Evolutionary conservation across 2,113 vertebrate genomes (phyloP), one percentile per base, ranked within the genome.

Genomic region (Diphyllodes magnificus): DNA sequence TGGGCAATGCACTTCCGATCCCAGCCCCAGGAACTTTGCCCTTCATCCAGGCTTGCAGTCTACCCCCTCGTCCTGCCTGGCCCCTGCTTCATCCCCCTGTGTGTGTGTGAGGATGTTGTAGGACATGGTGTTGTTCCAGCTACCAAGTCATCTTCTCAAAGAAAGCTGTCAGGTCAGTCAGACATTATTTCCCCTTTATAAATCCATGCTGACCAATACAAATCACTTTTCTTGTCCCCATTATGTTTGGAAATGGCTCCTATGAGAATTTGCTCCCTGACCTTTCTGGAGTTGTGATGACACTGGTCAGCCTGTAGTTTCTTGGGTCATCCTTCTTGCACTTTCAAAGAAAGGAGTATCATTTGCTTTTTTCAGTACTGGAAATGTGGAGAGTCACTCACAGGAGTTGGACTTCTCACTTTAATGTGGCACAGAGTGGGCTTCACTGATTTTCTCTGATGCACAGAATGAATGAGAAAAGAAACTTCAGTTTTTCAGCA

Each of bases 1-100:
- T 49, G 56, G 18, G 2, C 30, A 14, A 5, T 16, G 13, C 37
- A 7, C 10, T 0, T 9, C 28, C 45, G 33, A 45, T 66, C 16
- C 35, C 31, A 69, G 4, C 35, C 15, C 9, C 0, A 2, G 15
- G 28, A 49, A 33, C 47, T 13, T 47, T 8, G 0, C 22, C 17
- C 35, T 28, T 78, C 64, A 54, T 27, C 27, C 37, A 49, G 40
- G 45, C 40, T 70, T 73, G 24, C 68, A 71, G 22, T 37, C 27
- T 2, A 0, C 12, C 23, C 6, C 42, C 4, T 20, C 18, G 35
- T 33, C 31, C 42, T 85, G 53, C 28, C 66, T 68, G 59, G 33
- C 53, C 35, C 9, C 13, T 37, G 14, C n/a, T 17, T 57, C 22
- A 4, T 63, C 21, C 10, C 42, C 25, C 45, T 54, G 33, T 73